A percentile compares a stretch with the other conserved stretches of the same genome.
These are phyloP conservation scores for Sminthurides aquaticus DNA, from an alignment of 2,888 invertebrate species.

Conservation along the genomic window DNA sequence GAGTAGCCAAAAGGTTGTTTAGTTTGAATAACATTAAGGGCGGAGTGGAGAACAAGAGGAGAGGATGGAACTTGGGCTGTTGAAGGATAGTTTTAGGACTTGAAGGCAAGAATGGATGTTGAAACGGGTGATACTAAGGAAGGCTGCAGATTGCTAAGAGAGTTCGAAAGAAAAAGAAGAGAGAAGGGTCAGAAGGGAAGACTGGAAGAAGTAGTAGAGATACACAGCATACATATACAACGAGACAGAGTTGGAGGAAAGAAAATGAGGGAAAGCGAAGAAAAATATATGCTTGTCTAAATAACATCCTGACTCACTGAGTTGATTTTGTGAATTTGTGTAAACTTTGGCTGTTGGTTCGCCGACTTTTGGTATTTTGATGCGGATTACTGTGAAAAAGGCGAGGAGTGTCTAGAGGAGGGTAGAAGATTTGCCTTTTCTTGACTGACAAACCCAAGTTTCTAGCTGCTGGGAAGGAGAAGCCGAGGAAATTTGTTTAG, in stretches of 20 bases:
- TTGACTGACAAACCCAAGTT: neutral
- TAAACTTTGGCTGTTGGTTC: neutral
- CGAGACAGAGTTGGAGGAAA: neutral
- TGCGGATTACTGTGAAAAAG: too few species aligned
- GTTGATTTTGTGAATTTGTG: neutral
- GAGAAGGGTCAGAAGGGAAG: neutral
- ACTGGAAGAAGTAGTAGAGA: neutral
- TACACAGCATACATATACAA: neutral
- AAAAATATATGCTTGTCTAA: neutral
- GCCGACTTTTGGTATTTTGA: too few species aligned
- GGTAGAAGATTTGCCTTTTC: too few species aligned
- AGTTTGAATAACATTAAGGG: too few species aligned
- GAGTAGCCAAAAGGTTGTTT: too few species aligned
- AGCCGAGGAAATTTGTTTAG: constrained; percentile 17
- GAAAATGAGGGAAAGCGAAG: neutral
- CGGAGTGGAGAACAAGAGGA: too few species aligned
- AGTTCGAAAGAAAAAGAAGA: neutral
- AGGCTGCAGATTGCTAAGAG: too few species aligned
- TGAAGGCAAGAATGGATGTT: too few species aligned
- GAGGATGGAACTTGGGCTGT: too few species aligned
- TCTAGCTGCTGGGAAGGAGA: neutral
- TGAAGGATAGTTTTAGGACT: too few species aligned
- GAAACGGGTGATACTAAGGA: too few species aligned
- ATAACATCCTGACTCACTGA: neutral
- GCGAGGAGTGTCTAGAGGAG: too few species aligned